Percentiles rank a stretch among this genome's conserved stretches.
phyloP scores from a whole-genome alignment of 2,888 invertebrate species.

The Pristionchus exspectatus region DNA sequence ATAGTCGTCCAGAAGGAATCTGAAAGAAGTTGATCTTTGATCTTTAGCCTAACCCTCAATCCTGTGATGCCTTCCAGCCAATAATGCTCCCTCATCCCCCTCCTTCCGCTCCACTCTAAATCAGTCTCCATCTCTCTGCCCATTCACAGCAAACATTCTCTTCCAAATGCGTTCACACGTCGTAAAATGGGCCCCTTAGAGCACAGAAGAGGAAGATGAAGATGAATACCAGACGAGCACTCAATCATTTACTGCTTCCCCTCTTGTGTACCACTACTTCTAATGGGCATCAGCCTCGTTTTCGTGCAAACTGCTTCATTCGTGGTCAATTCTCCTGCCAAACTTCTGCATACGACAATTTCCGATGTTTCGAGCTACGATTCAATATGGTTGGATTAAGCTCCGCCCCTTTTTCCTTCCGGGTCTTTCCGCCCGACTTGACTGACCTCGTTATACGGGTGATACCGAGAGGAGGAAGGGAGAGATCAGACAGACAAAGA shows the following conservation, averaged over 20 bases:
- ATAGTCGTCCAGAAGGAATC: slow-evolving; percentile 65
- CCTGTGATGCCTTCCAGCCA: neutral
- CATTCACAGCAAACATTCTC: slow-evolving; percentile 31
- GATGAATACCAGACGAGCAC: neutral
- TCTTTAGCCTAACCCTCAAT: neutral
- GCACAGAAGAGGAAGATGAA: neutral
- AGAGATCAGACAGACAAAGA: neutral
- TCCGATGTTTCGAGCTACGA: neutral
- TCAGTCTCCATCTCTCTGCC: slow-evolving; percentile 1
- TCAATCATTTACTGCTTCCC: slow-evolving; percentile 1
- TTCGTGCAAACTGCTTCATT: no score
- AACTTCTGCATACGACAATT: no score
- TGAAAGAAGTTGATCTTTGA: slow-evolving; percentile 55
- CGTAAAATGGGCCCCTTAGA: slow-evolving; percentile 25
- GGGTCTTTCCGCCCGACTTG: slow-evolving; percentile 1
- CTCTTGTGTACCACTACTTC: neutral
- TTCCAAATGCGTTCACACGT: slow-evolving; percentile 42
- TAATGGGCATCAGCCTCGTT: no score
- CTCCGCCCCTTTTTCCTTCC: slow-evolving; percentile 17
- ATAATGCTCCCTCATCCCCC: neutral
- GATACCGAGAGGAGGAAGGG: neutral
- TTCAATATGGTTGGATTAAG: neutral
- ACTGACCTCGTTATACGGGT: slow-evolving; percentile 17
- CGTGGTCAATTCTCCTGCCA: no score
- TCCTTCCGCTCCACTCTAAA: neutral